phyloP scores from a whole-genome alignment of 35 echinoderm and acorn worm genomes.

The Lytechinus variegatus region DNA sequence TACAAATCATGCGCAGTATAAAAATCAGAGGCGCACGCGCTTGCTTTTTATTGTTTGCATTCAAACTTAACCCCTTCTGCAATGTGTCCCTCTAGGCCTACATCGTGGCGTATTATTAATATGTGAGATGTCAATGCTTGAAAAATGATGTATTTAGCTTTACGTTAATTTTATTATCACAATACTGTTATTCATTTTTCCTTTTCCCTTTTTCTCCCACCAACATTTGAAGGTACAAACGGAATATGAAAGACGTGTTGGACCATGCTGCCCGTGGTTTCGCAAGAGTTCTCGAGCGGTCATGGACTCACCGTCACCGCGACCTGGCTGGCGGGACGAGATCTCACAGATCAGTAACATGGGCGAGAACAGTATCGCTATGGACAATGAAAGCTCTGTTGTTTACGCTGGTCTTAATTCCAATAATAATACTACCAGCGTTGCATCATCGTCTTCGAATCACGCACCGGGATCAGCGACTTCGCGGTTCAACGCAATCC shows the following conservation, averaged over 20 bases:
- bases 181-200: background rate
- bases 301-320: constrained; percentile 58
- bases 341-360: constrained; percentile 62
- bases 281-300: constrained; percentile 59
- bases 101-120: no score
- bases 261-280: constrained; percentile 59
- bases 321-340: constrained; percentile 72
- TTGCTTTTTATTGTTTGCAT: no score
- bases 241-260: constrained; percentile 55
- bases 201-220: background rate
- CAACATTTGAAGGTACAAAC: constrained; percentile 31
- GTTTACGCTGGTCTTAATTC: background rate
- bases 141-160: no score
- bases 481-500: background rate
- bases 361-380: constrained; percentile 46
- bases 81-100: no score
- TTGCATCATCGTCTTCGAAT: background rate
- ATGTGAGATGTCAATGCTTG: no score
- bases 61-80: no score
- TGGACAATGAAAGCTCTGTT: constrained; percentile 57
- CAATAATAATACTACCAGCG: background rate
- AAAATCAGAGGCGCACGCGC: no score
- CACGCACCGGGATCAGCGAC: background rate
- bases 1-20: no score
- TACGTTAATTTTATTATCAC: background rate